Conservation (phyloP, 2,888 invertebrate genomes). For the Melikaiella ostensackeni region DNA sequence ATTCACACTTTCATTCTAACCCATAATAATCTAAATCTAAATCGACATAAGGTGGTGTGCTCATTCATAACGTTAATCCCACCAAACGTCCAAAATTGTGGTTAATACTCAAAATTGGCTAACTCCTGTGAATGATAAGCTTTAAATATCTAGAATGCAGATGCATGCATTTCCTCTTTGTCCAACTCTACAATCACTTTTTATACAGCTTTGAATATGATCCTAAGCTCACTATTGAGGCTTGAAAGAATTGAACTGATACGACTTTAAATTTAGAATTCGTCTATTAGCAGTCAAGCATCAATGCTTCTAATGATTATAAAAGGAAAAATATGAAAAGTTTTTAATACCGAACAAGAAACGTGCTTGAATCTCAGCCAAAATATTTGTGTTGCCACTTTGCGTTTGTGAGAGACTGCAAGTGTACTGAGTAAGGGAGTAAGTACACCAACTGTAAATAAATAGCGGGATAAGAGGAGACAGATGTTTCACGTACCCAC, state of each 20-base stretch:
- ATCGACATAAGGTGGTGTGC: too few species aligned
- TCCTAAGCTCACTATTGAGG: too few species aligned
- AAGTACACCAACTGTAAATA: conserved; percentile 21
- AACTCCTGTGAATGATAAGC: too few species aligned
- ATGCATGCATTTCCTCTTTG: background rate
- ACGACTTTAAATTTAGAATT: background rate
- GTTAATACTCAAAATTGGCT: too few species aligned
- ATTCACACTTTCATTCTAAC: too few species aligned
- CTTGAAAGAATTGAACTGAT: background rate
- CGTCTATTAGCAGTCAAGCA: background rate
- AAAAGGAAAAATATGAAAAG: background rate
- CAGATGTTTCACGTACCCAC: conserved; percentile 6
- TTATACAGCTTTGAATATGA: too few species aligned
- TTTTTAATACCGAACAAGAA: conserved; percentile 8
- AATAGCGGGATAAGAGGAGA: conserved; percentile 9
- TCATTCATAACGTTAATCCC: too few species aligned
- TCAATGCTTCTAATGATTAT: background rate
- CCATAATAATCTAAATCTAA: too few species aligned
- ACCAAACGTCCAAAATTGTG: too few species aligned
- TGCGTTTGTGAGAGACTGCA: background rate
- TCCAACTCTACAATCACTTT: too few species aligned
- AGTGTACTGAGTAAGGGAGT: conserved; percentile 4
- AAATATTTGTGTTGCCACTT: conserved; percentile 17
- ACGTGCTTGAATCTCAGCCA: conserved; percentile 17
- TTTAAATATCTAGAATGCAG: too few species aligned